Base-by-base conservation (phyloP, 2,888 invertebrate genomes). In the Dilophus febrilis region DNA sequence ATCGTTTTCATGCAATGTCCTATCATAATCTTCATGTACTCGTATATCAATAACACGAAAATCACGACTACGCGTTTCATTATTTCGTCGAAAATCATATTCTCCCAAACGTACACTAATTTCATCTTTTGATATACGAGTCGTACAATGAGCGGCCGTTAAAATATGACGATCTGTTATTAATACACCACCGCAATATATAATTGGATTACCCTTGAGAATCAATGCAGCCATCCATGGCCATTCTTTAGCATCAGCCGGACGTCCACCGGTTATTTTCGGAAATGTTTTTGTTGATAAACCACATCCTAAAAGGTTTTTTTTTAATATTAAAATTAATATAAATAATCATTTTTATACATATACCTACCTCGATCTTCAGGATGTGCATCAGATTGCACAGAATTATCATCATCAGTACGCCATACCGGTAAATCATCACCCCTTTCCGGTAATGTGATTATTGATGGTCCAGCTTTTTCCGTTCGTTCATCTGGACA, bases 171-270 rank as follows among this genome's bases (percentile, higher is more conserved):
- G 65, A 50, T 82, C 77, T 0, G 85, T 84, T 46, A 88, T 77
- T 33, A 88, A 66, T 1, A 73, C 77, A 1, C 85, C 88, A 0
- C 87, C 87, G 54, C 87, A 88, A 61, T 74, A 81, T 40, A 74
- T 72, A 53, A 73, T 70, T 29, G 69, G 65, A 38, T 64, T 58
- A 16, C 70, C 67, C 4, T 64, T 61, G 1, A 74, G 70, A 13
- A 84, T 68, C 43, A 88, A 57, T 2, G 82, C 84, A 0, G 75
- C 85, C 71, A 87, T 78, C 88, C 87, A 84, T 0, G 82, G 82
- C 78, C 84, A 87, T 53, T 82, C 80, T 35, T 70, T 68, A 1
- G 69, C 68, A 51, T 73, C 71, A 1, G 79, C 73, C 0, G 72
- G 71, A 19, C 69, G 61, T 0, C 79, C 72, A 2, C 77, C 77